Evolutionary conservation across 2,797 vertebrate genomes (phyloP).

Genomic region (Pseudopleuronectes americanus): DNA sequence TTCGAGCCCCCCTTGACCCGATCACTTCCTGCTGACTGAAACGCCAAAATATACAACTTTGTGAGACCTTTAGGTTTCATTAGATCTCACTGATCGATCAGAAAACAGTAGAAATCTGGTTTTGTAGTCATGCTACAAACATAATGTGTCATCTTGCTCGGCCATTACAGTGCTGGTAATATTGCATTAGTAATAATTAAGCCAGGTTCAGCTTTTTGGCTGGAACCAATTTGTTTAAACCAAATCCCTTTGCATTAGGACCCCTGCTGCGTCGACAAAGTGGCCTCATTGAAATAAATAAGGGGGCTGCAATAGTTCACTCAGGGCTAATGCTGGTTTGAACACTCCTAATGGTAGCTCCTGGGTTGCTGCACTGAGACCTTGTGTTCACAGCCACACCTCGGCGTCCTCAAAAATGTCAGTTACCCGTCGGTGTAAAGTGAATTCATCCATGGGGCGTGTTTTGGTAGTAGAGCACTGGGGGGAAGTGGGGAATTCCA

Average conservation of each 20-base stretch:
- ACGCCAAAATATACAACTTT: too few species aligned
- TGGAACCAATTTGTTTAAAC: not conserved
- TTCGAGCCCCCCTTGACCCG: too few species aligned
- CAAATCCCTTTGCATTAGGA: too few species aligned
- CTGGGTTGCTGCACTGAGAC: constrained; percentile 1
- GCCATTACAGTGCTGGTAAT: not conserved
- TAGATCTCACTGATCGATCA: too few species aligned
- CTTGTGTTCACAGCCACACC: not conserved
- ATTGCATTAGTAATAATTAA: not conserved
- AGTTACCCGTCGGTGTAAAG: constrained; percentile 2
- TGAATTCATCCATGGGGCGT: constrained; percentile 8
- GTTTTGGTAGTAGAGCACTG: constrained; percentile 8
- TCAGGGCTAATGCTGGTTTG: constrained; percentile 7
- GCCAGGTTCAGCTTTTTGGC: not conserved
- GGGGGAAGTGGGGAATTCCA: constrained; percentile 25
- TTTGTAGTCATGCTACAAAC: too few species aligned
- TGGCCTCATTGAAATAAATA: constrained; percentile 22
- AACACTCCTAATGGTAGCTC: constrained; percentile 1
- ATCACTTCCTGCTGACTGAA: too few species aligned
- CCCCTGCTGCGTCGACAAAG: constrained; percentile 12
- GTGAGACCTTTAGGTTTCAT: too few species aligned
- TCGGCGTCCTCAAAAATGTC: constrained; percentile 26
- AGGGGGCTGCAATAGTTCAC: constrained; percentile 8
- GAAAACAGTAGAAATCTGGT: too few species aligned
- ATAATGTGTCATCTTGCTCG: too few species aligned